phyloP scores from a whole-genome alignment of 2,113 vertebrate species.

The Oncorhynchus keta region DNA sequence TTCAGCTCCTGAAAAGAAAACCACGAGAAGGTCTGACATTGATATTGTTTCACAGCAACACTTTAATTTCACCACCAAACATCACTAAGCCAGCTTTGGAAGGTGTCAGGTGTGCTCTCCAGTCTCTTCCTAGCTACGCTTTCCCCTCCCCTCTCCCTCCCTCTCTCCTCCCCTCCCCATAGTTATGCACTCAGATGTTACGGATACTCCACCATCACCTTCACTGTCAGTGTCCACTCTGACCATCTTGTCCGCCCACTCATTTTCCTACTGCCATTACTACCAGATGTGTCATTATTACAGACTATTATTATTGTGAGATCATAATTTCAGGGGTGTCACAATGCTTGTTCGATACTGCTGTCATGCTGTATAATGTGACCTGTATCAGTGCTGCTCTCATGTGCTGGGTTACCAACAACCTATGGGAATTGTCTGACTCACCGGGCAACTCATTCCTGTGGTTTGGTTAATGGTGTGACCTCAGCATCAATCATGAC shows the following conservation, averaged over 20 bases:
- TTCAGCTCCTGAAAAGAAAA: constrained; percentile 40
- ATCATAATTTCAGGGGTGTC: neutral
- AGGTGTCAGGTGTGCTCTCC: constrained; percentile 39
- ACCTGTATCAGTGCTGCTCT: too few species aligned
- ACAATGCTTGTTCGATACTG: neutral
- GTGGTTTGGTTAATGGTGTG: constrained; percentile 54
- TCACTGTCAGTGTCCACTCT: neutral
- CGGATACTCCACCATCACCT: constrained; percentile 5
- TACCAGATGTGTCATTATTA: too few species aligned
- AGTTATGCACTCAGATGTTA: constrained; percentile 42
- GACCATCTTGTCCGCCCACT: neutral
- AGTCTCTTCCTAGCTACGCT: neutral
- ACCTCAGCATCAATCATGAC: constrained; percentile 61
- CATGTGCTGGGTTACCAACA: constrained; percentile 1
- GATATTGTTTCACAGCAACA: constrained; percentile 38
- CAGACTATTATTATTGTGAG: too few species aligned
- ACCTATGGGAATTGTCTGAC: constrained; percentile 60
- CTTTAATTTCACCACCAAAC: constrained; percentile 43
- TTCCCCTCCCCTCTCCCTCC: neutral
- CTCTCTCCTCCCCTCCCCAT: constrained; percentile 23
- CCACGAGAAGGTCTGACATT: constrained; percentile 32
- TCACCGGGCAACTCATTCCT: constrained; percentile 51
- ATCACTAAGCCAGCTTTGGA: constrained; percentile 26
- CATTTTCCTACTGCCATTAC: neutral
- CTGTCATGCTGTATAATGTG: neutral